Base-by-base conservation (phyloP, 23 tunicate genomes). In the Ciona savignyi region DNA sequence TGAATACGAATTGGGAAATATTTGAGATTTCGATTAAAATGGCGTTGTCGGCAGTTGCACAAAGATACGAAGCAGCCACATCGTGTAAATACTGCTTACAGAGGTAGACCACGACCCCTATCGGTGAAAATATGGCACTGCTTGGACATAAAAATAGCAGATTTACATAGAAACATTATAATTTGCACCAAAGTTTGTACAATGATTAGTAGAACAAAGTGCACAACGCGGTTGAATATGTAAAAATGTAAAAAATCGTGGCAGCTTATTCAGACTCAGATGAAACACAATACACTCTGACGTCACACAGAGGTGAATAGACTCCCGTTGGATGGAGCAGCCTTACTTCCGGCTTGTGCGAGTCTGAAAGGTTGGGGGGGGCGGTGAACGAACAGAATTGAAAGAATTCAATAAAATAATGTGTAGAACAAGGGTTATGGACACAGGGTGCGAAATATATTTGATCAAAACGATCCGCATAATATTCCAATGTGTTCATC, bases 291-390 rank as follows among this genome's bases (percentile, higher is more conserved):
- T 15, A 15, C 15, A 42, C 15, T 42, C 9, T 42, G 56, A 73
- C 71, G 65, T 81, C 62, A 81, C 1, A 81, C 86, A n/a, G 86
- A 73, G 25, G 86, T 81, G 51, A 73, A 81, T 1, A 81, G 73
- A 56, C 48, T 81, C 2, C 86, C 86, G 67, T 33, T 73, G 23
- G 86, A 29, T 1, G 76, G 33, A 2, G 56, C 56, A 42, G 56
- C 9, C 56, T 42, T 42, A 6, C 11, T 6, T 42, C 56, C 56
- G 56, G 56, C 56, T 42, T 42, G 56, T 15, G 56, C 56, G 56
- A 42, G 56, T 42, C 56, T 42, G 15, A 42, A 42, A 42, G 9
- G 56, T n/a, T n/a, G n/a, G n/a, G n/a, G n/a, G n/a, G n/a, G n/a
- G n/a, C n/a, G n/a, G n/a, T n/a, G n/a, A n/a, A n/a, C n/a, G n/a